Conservation (phyloP, 1,140 invertebrate species). For the Bombyx mori region ASM3026992v2 NC_085128.1:11935001-11935500, state of each 20-base stretch:
- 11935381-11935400: neutral
- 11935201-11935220: constrained; percentile 14
- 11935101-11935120: constrained; percentile 42
- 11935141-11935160: constrained; percentile 3
- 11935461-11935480: constrained; percentile 18
- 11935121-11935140: constrained; percentile 29
- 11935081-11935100: constrained; percentile 52
- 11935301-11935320: constrained; percentile 36
- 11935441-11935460: constrained; percentile 10
- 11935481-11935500: constrained; percentile 42
- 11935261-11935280: constrained; percentile 37
- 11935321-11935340: constrained; percentile 24
- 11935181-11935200: neutral
- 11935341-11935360: constrained; percentile 23
- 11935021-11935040: constrained; percentile 47
- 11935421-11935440: neutral
- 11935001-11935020: constrained; percentile 31
- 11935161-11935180: neutral
- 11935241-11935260: constrained; percentile 31
- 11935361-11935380: constrained; percentile 10
- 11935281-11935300: constrained; percentile 36
- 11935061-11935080: constrained; percentile 41
- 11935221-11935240: constrained; percentile 24
- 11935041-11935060: constrained; percentile 61
- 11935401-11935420: too few relatives aligned